Conservation (phyloP, 2,113 vertebrate species). For the Falcunculus frontatus region DNA sequence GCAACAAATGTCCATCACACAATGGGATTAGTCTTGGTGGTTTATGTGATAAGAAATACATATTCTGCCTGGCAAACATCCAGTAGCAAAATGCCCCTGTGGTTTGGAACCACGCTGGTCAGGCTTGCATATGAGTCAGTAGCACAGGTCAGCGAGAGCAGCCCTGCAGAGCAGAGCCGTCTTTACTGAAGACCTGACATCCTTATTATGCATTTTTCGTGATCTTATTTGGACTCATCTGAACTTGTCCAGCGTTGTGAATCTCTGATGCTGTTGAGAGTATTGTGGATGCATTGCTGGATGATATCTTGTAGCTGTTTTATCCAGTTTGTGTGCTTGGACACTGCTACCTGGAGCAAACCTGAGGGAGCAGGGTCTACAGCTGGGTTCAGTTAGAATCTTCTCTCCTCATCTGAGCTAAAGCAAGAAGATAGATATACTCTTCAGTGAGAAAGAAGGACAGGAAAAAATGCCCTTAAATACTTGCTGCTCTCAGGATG, state of each 20-base stretch:
- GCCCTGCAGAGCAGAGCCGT: neutral
- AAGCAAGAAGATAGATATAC: neutral
- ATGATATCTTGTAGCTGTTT: neutral
- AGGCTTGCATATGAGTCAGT: neutral
- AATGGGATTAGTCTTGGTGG: neutral
- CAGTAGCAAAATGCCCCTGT: neutral
- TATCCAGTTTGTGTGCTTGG: neutral
- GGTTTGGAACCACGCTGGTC: neutral
- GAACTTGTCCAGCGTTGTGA: neutral
- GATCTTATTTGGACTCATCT: neutral
- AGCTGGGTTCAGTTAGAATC: neutral
- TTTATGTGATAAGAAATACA: neutral
- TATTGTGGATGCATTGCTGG: neutral
- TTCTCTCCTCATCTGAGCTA: neutral
- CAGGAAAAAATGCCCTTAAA: neutral
- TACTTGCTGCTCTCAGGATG: neutral
- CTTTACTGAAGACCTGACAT: neutral
- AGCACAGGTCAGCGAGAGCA: neutral
- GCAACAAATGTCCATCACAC: neutral
- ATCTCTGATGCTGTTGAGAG: neutral
- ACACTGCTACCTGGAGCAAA: fast-evolving
- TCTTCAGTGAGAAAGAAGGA: neutral
- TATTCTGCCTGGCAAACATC: neutral
- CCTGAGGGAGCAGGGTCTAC: neutral
- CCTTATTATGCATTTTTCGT: neutral